Conservation (phyloP, 2,888 invertebrate species). For the Calliphora vomitoria region DNA sequence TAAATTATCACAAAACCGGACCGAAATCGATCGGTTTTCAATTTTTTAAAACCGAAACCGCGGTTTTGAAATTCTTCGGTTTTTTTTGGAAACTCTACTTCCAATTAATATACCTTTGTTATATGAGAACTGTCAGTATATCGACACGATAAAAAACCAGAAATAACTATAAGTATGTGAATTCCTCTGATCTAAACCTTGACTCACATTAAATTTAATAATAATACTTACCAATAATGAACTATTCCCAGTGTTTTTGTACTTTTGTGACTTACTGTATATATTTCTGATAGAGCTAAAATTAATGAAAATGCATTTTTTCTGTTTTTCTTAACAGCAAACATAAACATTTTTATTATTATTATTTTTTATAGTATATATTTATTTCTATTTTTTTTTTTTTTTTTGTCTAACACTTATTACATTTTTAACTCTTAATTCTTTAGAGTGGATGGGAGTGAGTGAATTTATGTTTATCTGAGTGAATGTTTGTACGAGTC, state of each 20-base stretch:
- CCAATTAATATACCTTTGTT: no score
- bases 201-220: no score
- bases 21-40: no score
- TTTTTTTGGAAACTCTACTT: no score
- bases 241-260: background rate
- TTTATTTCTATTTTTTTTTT: conserved; percentile 8
- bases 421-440: conserved; percentile 27
- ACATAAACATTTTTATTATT: conserved; percentile 62
- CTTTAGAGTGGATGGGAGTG: background rate
- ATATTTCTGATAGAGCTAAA: background rate
- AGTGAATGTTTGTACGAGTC: background rate
- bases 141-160: no score
- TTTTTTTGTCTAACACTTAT: conserved; percentile 53
- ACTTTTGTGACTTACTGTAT: background rate
- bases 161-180: no score
- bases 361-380: conserved; percentile 24
- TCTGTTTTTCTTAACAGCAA: conserved; percentile 58
- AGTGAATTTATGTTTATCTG: background rate
- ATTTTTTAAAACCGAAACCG: no score
- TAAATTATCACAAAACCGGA: no score
- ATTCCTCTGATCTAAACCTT: no score
- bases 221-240: background rate
- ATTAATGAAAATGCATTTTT: conserved; percentile 43
- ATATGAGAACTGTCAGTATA: no score
- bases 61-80: no score